Evolutionary conservation across 2,113 vertebrate species (phyloP), one percentile per base, ranked within the genome.

Genomic region (Malaclemys terrapin): DNA sequence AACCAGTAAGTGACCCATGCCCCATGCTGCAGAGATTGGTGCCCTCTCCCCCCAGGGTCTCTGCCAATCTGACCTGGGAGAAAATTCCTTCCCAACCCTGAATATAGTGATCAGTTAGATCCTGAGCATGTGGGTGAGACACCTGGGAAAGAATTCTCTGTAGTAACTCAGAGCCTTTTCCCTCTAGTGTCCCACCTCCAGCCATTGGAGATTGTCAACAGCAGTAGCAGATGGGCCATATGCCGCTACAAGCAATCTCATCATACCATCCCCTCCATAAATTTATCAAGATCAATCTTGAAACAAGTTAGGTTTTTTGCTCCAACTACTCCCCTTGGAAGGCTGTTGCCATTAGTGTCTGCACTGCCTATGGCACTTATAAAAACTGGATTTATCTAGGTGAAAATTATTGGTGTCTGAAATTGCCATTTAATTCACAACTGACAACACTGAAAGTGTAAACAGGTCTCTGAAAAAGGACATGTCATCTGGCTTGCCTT

Each of bases 401-500:
- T 47, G 22, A 78, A 78, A 47, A 25, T 78, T 14, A 47, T 47
- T 47, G 22, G 22, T 25, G 25, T 47, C 24, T 78, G 25, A 27
- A 78, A 75, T 25, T 47, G 75, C 25, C 22, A 78, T 45, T 78
- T 78, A 78, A 45, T 27, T 78, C 24, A 78, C 38, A 29, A 47
- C 45, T 27, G 75, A 78, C 94, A 38, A 10, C 10, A 92, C 81
- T 88, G 93, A 81, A 91, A 96, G 79, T 88, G 84, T 65, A 94
- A 93, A 96, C 91, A 96, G 24, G 91, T 91, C 91, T 84, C 65
- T 20, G 89, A 89, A 57, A 49, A 4, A 80, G 53, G 29, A 84
- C 89, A 89, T 50, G 9, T 42, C 96, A 92, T 94, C 96, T 96
- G 93, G 50, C 95, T 97, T 97, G 89, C 94, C 88, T 93, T 89